phyloP scores from a whole-genome alignment of 2,888 invertebrate genomes.

The Hypomecis punctinalis region DNA sequence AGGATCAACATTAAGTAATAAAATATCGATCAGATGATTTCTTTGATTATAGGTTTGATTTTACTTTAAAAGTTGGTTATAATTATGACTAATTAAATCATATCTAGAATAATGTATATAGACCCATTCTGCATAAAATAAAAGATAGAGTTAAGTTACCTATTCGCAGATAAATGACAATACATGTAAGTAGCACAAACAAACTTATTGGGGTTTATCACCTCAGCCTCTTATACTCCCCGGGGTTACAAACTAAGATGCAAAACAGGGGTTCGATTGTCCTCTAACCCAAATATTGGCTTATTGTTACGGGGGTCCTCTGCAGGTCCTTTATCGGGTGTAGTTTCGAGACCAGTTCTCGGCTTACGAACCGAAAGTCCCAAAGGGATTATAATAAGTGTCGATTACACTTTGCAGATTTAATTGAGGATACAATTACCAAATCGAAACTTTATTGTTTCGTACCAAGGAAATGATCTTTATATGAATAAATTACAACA shows the following conservation, averaged over 20 bases:
- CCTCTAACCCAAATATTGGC: slow-evolving; percentile 63
- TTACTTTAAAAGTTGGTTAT: no score
- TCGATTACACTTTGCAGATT: slow-evolving; percentile 52
- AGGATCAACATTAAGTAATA: no score
- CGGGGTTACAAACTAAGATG: slow-evolving; percentile 46
- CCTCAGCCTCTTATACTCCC: slow-evolving; percentile 36
- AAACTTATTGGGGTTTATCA: slow-evolving; percentile 30
- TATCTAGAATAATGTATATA: background rate
- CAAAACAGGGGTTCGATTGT: slow-evolving; percentile 54
- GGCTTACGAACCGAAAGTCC: slow-evolving; percentile 47
- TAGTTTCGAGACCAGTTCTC: slow-evolving; percentile 43
- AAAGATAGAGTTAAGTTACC: background rate
- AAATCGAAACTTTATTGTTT: background rate
- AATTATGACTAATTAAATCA: no score
- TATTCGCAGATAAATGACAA: slow-evolving; percentile 1
- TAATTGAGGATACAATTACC: slow-evolving; percentile 43
- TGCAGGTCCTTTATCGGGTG: slow-evolving; percentile 57
- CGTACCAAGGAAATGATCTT: background rate
- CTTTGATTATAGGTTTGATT: no score
- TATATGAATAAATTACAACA: background rate
- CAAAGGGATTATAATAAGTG: slow-evolving; percentile 52
- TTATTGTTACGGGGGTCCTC: slow-evolving; percentile 54
- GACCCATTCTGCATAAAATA: background rate
- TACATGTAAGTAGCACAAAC: slow-evolving; percentile 12
- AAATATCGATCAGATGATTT: no score